Evolutionary conservation across 64 coral and sea anemone species (phyloP).

Genomic region (Dendronephthya gigantea): DNA sequence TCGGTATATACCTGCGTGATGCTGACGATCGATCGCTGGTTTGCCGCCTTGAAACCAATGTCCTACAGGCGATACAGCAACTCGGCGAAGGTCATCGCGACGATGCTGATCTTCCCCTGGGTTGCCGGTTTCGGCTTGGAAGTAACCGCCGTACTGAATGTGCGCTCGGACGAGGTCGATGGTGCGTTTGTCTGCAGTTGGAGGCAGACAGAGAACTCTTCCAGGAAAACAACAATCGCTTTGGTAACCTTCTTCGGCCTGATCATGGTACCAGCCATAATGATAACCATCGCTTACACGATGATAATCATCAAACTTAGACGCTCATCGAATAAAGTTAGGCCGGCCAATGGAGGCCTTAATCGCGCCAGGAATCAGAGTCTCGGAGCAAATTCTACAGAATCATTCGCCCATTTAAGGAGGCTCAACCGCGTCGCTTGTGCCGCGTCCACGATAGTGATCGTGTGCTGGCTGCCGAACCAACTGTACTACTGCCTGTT

Average conservation of each 20-base stretch:
- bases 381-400: background rate
- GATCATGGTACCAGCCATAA: background rate
- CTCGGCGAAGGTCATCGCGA: background rate
- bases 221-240: background rate
- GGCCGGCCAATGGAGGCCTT: background rate
- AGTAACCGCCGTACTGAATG: background rate
- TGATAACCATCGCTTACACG: background rate
- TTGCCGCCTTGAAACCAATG: slow-evolving; percentile 20
- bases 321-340: background rate
- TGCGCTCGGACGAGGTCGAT: background rate
- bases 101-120: background rate
- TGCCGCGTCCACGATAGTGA: background rate
- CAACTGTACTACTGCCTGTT: background rate
- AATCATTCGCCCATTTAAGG: background rate
- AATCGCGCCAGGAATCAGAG: background rate
- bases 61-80: background rate
- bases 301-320: background rate
- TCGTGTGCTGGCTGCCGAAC: background rate
- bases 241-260: background rate
- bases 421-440: background rate
- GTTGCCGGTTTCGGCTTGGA: background rate
- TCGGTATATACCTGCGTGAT: slow-evolving; percentile 38
- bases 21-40: slow-evolving; percentile 41
- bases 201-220: background rate
- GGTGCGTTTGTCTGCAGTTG: background rate